Conservation (phyloP, 1,140 invertebrate species). For the Trichonephila clavata region DNA sequence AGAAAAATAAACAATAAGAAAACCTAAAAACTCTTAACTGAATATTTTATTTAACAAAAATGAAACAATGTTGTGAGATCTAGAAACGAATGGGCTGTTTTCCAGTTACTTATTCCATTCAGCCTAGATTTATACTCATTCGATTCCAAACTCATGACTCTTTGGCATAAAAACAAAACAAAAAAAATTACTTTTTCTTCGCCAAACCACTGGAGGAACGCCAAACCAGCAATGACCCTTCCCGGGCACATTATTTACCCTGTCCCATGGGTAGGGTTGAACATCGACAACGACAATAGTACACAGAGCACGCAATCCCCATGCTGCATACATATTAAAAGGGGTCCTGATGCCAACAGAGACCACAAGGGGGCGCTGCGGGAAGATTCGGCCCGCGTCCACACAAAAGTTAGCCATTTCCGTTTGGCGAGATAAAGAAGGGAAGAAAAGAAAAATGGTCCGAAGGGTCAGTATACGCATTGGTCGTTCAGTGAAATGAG, state of each 20-base stretch:
- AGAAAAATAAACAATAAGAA: not conserved
- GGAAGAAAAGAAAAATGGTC: slow-evolving; percentile 53
- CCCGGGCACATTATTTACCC: slow-evolving; percentile 72
- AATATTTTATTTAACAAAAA: slow-evolving; percentile 36
- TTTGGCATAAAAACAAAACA: slow-evolving; percentile 36
- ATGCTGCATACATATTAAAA: slow-evolving; percentile 71
- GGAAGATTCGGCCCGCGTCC: not conserved
- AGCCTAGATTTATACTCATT: slow-evolving; percentile 49
- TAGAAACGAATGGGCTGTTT: not conserved
- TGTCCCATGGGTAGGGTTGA: slow-evolving; percentile 57
- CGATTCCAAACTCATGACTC: slow-evolving; percentile 1
- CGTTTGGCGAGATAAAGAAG: not conserved
- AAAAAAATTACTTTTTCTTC: not conserved
- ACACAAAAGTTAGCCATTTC: slow-evolving; percentile 42
- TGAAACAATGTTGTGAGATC: not conserved
- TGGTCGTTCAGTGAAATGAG: slow-evolving; percentile 56
- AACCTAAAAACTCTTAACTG: slow-evolving; percentile 9
- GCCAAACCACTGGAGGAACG: slow-evolving; percentile 43
- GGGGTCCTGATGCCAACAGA: not conserved
- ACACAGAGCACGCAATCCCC: slow-evolving; percentile 66
- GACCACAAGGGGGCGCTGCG: slow-evolving; percentile 40
- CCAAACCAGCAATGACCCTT: slow-evolving; percentile 23
- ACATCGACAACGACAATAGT: slow-evolving; percentile 61
- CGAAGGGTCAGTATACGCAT: slow-evolving; percentile 31
- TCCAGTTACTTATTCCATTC: slow-evolving; percentile 65